A percentile compares a stretch with the other conserved stretches of the same genome.
These are phyloP conservation scores for Ammospiza caudacuta DNA, from an alignment of 2,113 vertebrate genomes.

Conservation along the genomic window DNA sequence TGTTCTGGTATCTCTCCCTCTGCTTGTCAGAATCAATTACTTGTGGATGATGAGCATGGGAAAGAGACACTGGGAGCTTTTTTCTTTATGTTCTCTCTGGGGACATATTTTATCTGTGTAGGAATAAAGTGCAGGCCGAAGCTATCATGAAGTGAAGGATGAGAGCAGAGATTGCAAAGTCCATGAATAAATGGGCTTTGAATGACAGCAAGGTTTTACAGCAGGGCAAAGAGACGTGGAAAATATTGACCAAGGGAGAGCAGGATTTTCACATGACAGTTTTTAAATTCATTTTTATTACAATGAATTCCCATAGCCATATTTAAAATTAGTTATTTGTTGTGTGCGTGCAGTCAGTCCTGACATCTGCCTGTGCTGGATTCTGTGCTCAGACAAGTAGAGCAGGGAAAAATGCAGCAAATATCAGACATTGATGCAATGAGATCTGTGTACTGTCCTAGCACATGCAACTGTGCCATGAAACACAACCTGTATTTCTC, in stretches of 20 bases:
- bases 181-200: neutral
- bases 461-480: neutral
- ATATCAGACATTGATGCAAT: neutral
- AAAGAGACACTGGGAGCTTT: slow-evolving; percentile 28
- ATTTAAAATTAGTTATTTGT: slow-evolving; percentile 20
- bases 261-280: neutral
- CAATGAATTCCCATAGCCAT: neutral
- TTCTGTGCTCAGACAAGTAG: neutral
- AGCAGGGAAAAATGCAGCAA: neutral
- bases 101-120: neutral
- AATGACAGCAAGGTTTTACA: neutral
- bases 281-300: slow-evolving; percentile 11
- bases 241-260: neutral
- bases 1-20: neutral
- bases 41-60: slow-evolving; percentile 23
- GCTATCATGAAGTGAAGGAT: neutral
- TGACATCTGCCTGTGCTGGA: neutral
- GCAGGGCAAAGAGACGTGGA: neutral
- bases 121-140: neutral
- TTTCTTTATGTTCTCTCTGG: neutral
- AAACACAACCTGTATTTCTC: neutral
- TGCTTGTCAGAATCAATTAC: slow-evolving; percentile 9
- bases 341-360: neutral
- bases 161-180: neutral
- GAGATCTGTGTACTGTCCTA: neutral